Evolutionary conservation across 2,113 vertebrate species (phyloP).

Genomic region (Cochlearius cochlearius): DNA sequence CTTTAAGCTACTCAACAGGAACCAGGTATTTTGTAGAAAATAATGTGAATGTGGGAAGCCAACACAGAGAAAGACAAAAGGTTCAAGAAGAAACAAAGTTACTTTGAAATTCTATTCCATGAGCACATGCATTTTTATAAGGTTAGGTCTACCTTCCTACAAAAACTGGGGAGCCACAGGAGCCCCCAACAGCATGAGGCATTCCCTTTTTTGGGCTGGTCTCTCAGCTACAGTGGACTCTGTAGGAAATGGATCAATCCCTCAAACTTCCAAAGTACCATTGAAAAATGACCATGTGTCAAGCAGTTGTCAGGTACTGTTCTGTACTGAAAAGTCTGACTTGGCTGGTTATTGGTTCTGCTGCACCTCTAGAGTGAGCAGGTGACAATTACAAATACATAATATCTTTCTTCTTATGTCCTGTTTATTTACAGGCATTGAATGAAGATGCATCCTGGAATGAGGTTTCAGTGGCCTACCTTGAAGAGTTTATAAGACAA

Average conservation of each 20-base stretch:
- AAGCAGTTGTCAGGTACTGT: neutral
- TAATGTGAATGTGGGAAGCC: neutral
- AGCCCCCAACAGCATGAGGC: neutral
- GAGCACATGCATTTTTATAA: neutral
- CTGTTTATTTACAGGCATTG: neutral
- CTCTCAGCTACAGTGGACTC: neutral
- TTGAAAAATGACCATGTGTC: neutral
- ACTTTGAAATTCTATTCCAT: neutral
- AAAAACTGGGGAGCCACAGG: neutral
- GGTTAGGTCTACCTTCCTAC: neutral
- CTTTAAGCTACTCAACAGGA: neutral
- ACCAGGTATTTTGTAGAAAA: neutral
- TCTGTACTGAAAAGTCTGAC: neutral
- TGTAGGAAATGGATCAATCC: neutral
- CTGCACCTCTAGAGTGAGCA: neutral
- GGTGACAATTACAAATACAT: neutral
- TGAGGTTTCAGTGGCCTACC: neutral
- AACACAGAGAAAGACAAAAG: neutral
- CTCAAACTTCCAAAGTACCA: neutral
- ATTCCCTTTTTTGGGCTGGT: neutral
- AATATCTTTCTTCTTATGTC: neutral
- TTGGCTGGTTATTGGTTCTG: neutral
- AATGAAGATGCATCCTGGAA: neutral
- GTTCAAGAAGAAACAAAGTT: neutral
- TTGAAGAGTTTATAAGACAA: neutral